Base-by-base conservation (phyloP, 2,888 invertebrate species). In the Troilus luridus region DNA sequence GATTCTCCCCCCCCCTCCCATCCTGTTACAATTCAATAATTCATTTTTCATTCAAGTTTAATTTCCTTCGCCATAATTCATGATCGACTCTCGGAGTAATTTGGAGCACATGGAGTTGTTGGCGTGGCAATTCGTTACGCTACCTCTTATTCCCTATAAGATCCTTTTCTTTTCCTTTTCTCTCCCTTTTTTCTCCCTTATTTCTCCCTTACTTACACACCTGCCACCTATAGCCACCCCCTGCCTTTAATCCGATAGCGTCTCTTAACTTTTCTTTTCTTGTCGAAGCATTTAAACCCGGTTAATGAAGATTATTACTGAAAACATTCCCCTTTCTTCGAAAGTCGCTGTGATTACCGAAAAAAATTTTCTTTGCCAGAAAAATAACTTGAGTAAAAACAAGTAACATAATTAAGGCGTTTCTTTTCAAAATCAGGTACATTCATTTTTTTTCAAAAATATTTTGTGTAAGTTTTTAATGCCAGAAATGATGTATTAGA, bases 41-140 rank as follows among this genome's bases (percentile, higher is more conserved):
- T 93, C 93, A 93, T 93, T 93, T 93, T 93, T 93, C 93, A 93
- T 92, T 92, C 93, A 91, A 92, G 88, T 92, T 92, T 92, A 93
- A 93, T 93, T 93, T 93, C 92, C 92, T 90, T 91, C 91, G 92
- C 92, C 92, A 92, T 93, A 93, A 93, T 91, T 93, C 93, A 92
- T 91, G 92, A 92, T 88, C 91, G 91, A 91, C 88, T 91, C 24
- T 59, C 8, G 88, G 64, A 88, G 92, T 91, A 91, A 92, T 92
- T 91, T 91, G 62, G 89, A 91, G 91, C 92, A 92, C 92, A 92
- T 92, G 92, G 91, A 91, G 89, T 92, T 91, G 91, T 92, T 91
- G 88, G 91, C 92, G 89, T 91, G 91, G 91, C 92, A 90, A 92
- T 92, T 92, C 92, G 91, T 92, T 92, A 92, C 90, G 85, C 92